A percentile compares a stretch with the other conserved stretches of the same genome.
Conservation (phyloP, 1,140 invertebrate species). For the Zaprionus camerounensis region DNA sequence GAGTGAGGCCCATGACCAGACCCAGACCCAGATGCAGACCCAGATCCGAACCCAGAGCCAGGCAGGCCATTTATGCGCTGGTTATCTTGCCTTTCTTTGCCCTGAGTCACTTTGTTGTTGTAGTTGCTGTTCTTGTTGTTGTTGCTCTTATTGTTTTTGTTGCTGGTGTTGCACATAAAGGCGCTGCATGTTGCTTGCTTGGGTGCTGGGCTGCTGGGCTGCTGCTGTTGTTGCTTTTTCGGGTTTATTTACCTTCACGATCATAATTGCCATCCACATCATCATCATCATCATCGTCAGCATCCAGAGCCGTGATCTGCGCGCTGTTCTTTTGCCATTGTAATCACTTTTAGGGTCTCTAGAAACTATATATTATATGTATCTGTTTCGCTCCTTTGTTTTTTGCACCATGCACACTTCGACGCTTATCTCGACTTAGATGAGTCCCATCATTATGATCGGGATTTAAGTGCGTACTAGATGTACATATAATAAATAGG, state of each 20-base stretch:
- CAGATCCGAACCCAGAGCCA: conserved; percentile 19
- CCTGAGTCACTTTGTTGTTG: conserved; percentile 57
- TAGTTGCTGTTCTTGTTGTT: background rate
- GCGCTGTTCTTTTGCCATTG: conserved; percentile 59
- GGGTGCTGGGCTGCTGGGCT: conserved; percentile 13
- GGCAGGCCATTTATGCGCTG: conserved; percentile 53
- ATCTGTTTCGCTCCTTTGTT: conserved; percentile 15
- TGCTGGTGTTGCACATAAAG: conserved; percentile 49
- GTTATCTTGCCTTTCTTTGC: conserved; percentile 59
- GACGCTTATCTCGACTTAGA: conserved; percentile 56
- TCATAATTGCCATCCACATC: conserved; percentile 35
- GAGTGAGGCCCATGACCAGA: conserved; percentile 26
- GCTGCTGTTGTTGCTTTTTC: conserved; percentile 35
- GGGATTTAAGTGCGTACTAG: conserved; percentile 3
- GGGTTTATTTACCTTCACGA: conserved; percentile 55
- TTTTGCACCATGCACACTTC: conserved; percentile 59
- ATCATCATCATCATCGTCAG: conserved; percentile 14
- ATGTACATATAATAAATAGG: conserved; percentile 35
- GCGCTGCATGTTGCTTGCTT: conserved; percentile 53
- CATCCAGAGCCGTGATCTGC: conserved; percentile 40
- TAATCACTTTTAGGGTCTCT: conserved; percentile 25
- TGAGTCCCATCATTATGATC: conserved; percentile 30
- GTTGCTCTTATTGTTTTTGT: background rate
- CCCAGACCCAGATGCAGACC: conserved; percentile 15
- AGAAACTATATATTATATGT: conserved; percentile 13